Conservation (phyloP, 2,888 invertebrate genomes). For the Stomorhina lunata region DNA sequence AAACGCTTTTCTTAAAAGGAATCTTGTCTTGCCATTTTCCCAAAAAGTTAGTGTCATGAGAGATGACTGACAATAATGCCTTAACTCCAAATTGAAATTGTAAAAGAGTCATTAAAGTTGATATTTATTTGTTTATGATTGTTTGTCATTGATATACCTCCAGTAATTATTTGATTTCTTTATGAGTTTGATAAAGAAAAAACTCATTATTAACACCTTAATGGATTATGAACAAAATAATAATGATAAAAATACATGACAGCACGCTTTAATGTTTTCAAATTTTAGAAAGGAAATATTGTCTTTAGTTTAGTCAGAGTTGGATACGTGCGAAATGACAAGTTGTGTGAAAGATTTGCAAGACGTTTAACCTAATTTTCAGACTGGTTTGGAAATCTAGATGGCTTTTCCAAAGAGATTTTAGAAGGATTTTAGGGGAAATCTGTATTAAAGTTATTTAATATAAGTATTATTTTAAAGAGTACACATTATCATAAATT, state of each 20-base stretch:
- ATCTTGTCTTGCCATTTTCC: conserved; percentile 9
- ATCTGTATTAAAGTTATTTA: not conserved
- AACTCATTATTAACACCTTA: conserved; percentile 35
- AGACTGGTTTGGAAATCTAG: conserved; percentile 5
- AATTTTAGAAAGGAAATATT: conserved; percentile 3
- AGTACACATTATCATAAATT: too few species aligned
- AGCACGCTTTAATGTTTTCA: conserved; percentile 29
- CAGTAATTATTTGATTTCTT: conserved; percentile 36
- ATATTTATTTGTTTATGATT: conserved; percentile 23
- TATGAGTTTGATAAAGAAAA: conserved; percentile 15
- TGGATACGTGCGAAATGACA: conserved; percentile 10
- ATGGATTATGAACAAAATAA: conserved; percentile 1
- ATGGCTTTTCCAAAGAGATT: not conserved
- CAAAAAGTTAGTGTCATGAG: conserved; percentile 42
- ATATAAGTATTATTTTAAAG: too few species aligned
- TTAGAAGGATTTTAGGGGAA: not conserved
- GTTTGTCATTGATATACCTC: conserved; percentile 30
- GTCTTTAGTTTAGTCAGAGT: conserved; percentile 29
- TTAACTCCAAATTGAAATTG: conserved; percentile 25
- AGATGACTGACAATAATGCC: conserved; percentile 34
- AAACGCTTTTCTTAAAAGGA: not conserved
- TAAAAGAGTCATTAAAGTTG: conserved; percentile 32
- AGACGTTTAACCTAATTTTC: conserved; percentile 25
- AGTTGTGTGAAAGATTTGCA: not conserved
- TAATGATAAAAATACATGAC: not conserved